Percentiles rank a stretch among this genome's conserved stretches.
These are phyloP conservation scores for Blastobasis adustella DNA, from an alignment of 2,888 invertebrate genomes.

Conservation along the genomic window DNA sequence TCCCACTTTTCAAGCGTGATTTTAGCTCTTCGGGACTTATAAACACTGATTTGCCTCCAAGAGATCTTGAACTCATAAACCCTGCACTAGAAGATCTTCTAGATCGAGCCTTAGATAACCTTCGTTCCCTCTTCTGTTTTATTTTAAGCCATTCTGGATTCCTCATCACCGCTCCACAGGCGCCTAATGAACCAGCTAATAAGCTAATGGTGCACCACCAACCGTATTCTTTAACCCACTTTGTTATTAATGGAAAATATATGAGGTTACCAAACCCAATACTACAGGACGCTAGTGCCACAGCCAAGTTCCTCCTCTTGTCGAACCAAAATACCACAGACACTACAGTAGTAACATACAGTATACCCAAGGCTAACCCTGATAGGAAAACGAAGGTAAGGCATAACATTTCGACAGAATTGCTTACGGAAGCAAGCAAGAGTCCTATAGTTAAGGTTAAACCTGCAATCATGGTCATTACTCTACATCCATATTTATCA, in stretches of 20 bases:
- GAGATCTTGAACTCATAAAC: conserved; percentile 65
- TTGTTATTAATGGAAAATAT: conserved; percentile 89
- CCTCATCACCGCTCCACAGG: conserved; percentile 89
- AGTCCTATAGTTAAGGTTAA: conserved; percentile 83
- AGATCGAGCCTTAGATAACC: conserved; percentile 47
- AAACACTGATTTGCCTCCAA: conserved; percentile 65
- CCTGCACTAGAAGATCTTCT: conserved; percentile 64
- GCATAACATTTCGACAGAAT: conserved; percentile 84
- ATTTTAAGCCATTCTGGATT: conserved; percentile 88
- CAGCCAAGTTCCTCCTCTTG: conserved; percentile 87
- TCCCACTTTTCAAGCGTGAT: conserved; percentile 79
- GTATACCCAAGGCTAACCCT: conserved; percentile 87
- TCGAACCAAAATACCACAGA: conserved; percentile 95
- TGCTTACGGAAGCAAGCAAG: conserved; percentile 79
- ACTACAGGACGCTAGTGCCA: conserved; percentile 90
- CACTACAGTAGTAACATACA: conserved; percentile 92
- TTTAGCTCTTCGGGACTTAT: conserved; percentile 79
- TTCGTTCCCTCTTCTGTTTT: conserved; percentile 74
- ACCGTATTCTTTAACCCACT: conserved; percentile 81
- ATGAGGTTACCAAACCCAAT: conserved; percentile 91
- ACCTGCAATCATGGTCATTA: conserved; percentile 83
- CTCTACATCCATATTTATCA: conserved; percentile 86
- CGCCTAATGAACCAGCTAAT: conserved; percentile 86
- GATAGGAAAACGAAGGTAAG: conserved; percentile 89
- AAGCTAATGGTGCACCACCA: conserved; percentile 88